Conservation (phyloP, 2,797 vertebrate genomes). For the Telmatherina bonti region DNA sequence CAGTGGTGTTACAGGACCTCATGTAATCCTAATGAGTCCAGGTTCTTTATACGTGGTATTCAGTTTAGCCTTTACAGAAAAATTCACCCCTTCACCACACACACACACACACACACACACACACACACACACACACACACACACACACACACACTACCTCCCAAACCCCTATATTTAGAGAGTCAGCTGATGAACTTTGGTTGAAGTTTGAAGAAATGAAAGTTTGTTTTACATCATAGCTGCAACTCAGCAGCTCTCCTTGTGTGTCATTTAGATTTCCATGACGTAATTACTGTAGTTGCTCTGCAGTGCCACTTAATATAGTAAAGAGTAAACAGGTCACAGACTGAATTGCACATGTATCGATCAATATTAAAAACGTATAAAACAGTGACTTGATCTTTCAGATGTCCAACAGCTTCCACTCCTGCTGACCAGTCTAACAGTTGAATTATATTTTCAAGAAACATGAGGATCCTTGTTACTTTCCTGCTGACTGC, state of each 20-base stretch:
- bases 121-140: too few relatives aligned
- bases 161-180: too few relatives aligned
- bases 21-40: too few relatives aligned
- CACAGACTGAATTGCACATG: too few relatives aligned
- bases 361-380: background rate
- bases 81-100: too few relatives aligned
- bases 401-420: conserved; percentile 29
- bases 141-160: too few relatives aligned
- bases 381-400: background rate
- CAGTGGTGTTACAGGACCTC: too few relatives aligned
- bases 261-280: background rate
- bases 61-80: too few relatives aligned
- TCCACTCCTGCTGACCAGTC: conserved; percentile 26
- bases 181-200: conserved; percentile 3
- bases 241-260: background rate
- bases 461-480: conserved; percentile 54
- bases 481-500: conserved; percentile 30
- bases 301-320: too few relatives aligned
- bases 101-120: too few relatives aligned
- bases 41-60: too few relatives aligned
- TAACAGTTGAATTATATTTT: conserved; percentile 43
- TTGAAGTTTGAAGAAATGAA: conserved; percentile 44
- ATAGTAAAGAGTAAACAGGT: too few relatives aligned
- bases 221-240: conserved; percentile 25
- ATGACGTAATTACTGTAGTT: conserved; percentile 6